Evolutionary conservation across 2,888 invertebrate species (phyloP).

Genomic region (Norana najaformis): DNA sequence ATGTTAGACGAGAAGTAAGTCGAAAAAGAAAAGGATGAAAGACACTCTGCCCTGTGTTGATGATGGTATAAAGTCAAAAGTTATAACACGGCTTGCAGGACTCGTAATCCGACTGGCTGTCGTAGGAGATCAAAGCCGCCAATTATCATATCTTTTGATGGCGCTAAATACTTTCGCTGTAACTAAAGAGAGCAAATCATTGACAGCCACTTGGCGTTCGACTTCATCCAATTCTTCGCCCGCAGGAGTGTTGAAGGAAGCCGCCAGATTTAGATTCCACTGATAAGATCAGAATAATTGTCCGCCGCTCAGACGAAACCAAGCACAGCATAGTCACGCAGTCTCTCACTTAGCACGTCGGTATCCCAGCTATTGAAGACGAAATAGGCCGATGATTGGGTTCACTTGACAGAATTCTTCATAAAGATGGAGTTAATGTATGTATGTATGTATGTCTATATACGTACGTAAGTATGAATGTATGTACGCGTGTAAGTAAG

Average conservation of each 20-base stretch:
- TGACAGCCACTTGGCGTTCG: neutral
- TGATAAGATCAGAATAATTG: neutral
- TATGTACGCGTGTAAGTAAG: conserved; percentile 36
- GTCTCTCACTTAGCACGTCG: too few relatives aligned
- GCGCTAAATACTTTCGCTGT: neutral
- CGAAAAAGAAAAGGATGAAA: neutral
- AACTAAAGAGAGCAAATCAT: neutral
- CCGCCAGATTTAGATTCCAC: too few relatives aligned
- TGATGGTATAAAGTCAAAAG: neutral
- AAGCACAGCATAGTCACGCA: too few relatives aligned
- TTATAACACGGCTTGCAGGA: neutral
- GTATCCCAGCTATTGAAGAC: too few relatives aligned
- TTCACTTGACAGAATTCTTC: too few relatives aligned
- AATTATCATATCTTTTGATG: neutral
- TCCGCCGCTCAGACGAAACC: too few relatives aligned
- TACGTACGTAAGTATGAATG: conserved; percentile 35
- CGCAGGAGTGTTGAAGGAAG: neutral
- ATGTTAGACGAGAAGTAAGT: neutral
- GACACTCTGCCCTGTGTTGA: neutral
- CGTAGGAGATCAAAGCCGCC: too few relatives aligned
- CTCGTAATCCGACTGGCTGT: neutral
- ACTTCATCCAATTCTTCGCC: neutral
- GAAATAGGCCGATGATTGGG: too few relatives aligned
- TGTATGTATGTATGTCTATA: conserved; percentile 31
- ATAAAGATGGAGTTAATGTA: too few relatives aligned